phyloP scores from a whole-genome alignment of 2,113 vertebrate genomes.

The Bostrychus sinensis region DNA sequence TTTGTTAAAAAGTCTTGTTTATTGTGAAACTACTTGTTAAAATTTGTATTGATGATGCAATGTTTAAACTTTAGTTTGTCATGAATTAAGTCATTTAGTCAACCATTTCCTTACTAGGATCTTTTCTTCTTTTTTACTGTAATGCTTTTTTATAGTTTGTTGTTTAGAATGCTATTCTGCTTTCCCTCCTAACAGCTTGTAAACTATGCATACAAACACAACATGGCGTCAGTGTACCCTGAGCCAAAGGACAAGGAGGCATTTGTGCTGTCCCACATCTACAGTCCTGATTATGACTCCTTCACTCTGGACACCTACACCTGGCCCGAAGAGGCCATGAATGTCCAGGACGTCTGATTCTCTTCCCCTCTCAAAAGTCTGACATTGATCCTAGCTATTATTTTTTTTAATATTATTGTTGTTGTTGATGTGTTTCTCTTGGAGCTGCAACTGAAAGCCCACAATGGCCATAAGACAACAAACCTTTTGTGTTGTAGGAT shows the following conservation, averaged over 20 bases:
- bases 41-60: too few relatives aligned
- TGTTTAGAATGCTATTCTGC: not conserved
- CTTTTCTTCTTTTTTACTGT: not conserved
- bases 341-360: constrained; percentile 86
- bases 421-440: not conserved
- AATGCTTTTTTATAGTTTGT: not conserved
- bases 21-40: too few relatives aligned
- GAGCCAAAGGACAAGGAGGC: constrained; percentile 96
- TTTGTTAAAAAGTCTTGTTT: too few relatives aligned
- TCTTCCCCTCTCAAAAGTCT: too few relatives aligned
- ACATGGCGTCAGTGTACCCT: constrained; percentile 88
- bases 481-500: not conserved
- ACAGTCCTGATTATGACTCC: constrained; percentile 92
- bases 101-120: not conserved
- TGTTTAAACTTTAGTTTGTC: too few relatives aligned
- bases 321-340: constrained; percentile 90
- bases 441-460: not conserved
- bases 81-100: too few relatives aligned
- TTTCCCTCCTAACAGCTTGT: constrained; percentile 79
- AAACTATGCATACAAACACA: constrained; percentile 89
- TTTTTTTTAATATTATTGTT: not conserved
- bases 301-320: constrained; percentile 88
- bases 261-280: constrained; percentile 87
- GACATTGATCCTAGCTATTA: not conserved
- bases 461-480: not conserved